phyloP scores from a whole-genome alignment of 1,140 invertebrate species.

The Scaptodrosophila lebanonensis region DNA sequence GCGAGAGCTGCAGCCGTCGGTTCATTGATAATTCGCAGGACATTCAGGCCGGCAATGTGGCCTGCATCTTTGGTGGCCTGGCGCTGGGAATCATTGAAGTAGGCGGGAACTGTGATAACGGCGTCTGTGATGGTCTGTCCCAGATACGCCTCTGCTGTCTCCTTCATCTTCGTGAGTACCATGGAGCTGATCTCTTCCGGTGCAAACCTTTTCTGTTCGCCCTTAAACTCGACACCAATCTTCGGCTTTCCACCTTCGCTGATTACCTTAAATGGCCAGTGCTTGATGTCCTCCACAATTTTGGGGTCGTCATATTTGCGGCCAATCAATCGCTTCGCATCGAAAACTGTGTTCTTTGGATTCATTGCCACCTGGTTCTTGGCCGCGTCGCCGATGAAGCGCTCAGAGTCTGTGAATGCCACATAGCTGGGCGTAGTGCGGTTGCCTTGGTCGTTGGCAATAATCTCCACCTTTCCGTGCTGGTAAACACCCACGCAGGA shows the following conservation, averaged over 20 bases:
- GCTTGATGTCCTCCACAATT: conserved; percentile 86
- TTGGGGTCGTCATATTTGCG: conserved; percentile 83
- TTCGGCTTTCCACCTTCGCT: conserved; percentile 83
- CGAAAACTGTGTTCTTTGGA: conserved; percentile 71
- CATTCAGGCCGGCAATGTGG: conserved; percentile 83
- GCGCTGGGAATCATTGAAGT: conserved; percentile 83
- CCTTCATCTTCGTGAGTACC: conserved; percentile 88
- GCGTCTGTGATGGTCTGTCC: conserved; percentile 83
- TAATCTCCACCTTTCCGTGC: conserved; percentile 93
- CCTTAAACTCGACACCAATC: conserved; percentile 86
- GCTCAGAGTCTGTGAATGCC: conserved; percentile 96
- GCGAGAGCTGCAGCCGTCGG: conserved; percentile 86
- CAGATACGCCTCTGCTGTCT: conserved; percentile 88
- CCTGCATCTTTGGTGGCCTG: conserved; percentile 84
- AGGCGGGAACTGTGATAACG: conserved; percentile 81
- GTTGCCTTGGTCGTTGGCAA: conserved; percentile 96
- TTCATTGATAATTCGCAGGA: conserved; percentile 85
- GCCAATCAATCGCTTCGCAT: conserved; percentile 82
- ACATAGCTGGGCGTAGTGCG: conserved; percentile 97
- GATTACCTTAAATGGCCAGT: conserved; percentile 86
- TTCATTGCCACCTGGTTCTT: conserved; percentile 80
- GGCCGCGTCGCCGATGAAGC: conserved; percentile 96
- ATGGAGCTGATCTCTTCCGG: conserved; percentile 89
- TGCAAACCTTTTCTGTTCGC: conserved; percentile 84
- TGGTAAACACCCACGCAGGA: conserved; percentile 90